Conservation (phyloP, 2,797 vertebrate genomes). For the Protonibea diacanthus region DNA sequence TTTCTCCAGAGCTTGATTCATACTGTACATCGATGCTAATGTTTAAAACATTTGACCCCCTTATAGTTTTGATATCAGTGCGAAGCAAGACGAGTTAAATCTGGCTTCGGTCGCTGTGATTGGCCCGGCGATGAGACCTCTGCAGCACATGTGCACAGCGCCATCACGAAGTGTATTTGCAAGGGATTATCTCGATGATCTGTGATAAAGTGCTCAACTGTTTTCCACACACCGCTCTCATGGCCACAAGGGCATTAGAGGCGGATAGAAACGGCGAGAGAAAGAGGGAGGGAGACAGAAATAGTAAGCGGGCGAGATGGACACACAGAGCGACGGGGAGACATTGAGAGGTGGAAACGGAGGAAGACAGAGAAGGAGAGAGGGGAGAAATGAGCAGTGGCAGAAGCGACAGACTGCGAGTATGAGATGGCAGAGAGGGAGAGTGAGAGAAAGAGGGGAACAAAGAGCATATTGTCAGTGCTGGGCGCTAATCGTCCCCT, state of each 20-base stretch:
- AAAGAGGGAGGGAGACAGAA: constrained; percentile 64
- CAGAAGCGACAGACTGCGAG: constrained; percentile 75
- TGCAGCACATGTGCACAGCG: constrained; percentile 55
- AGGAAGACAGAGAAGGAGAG: constrained; percentile 63
- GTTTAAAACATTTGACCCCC: constrained; percentile 68
- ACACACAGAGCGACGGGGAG: constrained; percentile 61
- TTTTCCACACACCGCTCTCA: constrained; percentile 77
- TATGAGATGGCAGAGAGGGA: constrained; percentile 71
- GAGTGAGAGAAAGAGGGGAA: constrained; percentile 71
- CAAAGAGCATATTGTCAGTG: constrained; percentile 85
- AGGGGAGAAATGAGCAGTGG: constrained; percentile 57
- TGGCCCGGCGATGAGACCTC: constrained; percentile 39
- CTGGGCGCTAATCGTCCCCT: constrained; percentile 83
- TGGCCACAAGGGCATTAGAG: constrained; percentile 73
- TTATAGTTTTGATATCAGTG: constrained; percentile 33
- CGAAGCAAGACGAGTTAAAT: constrained; percentile 54
- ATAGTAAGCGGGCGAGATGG: constrained; percentile 65
- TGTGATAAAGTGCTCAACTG: constrained; percentile 81
- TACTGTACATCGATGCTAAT: constrained; percentile 42
- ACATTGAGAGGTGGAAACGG: constrained; percentile 62
- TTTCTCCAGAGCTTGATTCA: constrained; percentile 36
- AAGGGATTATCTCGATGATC: constrained; percentile 79
- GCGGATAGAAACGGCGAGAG: constrained; percentile 47
- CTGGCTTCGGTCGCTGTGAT: constrained; percentile 24
- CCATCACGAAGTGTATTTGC: constrained; percentile 68